A percentile compares a stretch with the other conserved stretches of the same genome.
Evolutionary conservation across 2,797 vertebrate species (phyloP).

Genomic region (Yasuhikotakia modesta): DNA sequence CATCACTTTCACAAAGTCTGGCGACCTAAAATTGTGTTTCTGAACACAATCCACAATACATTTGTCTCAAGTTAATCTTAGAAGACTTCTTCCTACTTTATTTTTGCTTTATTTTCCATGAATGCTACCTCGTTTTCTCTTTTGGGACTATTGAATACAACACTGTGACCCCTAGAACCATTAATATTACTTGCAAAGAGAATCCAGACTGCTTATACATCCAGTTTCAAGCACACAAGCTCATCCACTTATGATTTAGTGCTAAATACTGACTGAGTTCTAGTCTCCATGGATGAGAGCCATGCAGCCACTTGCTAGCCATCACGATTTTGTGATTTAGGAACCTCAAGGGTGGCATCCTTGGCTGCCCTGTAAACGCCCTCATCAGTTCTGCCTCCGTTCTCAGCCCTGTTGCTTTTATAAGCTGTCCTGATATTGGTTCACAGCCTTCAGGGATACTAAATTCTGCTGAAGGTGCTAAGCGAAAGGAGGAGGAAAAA

Average conservation of each 20-base stretch:
- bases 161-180: neutral
- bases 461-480: constrained; percentile 62
- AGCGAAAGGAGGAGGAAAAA: constrained; percentile 10
- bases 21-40: no score
- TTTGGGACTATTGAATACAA: neutral
- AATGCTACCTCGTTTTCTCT: no score
- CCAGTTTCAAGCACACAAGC: constrained; percentile 2
- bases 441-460: constrained; percentile 63
- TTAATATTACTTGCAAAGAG: neutral
- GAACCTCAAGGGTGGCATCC: constrained; percentile 54
- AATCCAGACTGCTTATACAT: neutral
- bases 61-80: no score
- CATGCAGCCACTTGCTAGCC: constrained; percentile 24
- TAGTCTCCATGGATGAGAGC: constrained; percentile 21
- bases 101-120: no score
- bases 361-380: constrained; percentile 64
- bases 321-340: constrained; percentile 35
- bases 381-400: constrained; percentile 55
- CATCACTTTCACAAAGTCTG: no score
- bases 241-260: constrained; percentile 30
- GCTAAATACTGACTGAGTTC: constrained; percentile 6
- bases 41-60: no score
- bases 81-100: no score
- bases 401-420: constrained; percentile 50
- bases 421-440: constrained; percentile 66